Conservation (phyloP, 2,888 invertebrate genomes). For the Erpobdella octoculata region DNA sequence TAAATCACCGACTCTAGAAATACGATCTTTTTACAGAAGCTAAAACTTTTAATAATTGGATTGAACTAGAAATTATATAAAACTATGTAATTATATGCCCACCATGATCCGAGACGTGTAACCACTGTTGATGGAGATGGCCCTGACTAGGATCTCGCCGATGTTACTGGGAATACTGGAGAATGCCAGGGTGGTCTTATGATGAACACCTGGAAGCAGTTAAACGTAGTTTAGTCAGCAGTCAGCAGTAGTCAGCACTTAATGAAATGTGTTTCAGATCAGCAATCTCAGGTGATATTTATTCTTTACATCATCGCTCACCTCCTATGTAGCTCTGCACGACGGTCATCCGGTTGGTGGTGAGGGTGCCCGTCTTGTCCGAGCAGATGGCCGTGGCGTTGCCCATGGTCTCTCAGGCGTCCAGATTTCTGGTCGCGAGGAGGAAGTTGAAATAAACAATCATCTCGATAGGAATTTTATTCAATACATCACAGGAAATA, state of each 20-base stretch:
- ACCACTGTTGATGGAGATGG: constrained; percentile 86
- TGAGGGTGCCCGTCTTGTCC: constrained; percentile 97
- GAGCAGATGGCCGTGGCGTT: constrained; percentile 99
- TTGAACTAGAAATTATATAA: too few relatives aligned
- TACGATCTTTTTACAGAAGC: too few relatives aligned
- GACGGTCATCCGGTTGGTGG: constrained; percentile 89
- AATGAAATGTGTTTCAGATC: too few relatives aligned
- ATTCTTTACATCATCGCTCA: constrained; percentile 70
- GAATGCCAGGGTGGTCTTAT: constrained; percentile 79
- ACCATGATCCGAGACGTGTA: constrained; percentile 92
- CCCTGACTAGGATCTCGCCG: constrained; percentile 73
- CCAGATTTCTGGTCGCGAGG: constrained; percentile 96
- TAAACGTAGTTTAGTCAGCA: too few relatives aligned
- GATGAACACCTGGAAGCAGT: constrained; percentile 36
- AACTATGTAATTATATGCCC: too few relatives aligned
- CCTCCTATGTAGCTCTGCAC: constrained; percentile 93
- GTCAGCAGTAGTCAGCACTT: too few relatives aligned
- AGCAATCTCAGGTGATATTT: too few relatives aligned
- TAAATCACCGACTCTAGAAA: too few relatives aligned
- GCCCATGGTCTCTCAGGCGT: constrained; percentile 99
- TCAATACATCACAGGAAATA: too few relatives aligned
- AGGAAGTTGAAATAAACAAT: too few relatives aligned
- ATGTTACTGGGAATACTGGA: constrained; percentile 75
- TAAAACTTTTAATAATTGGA: too few relatives aligned
- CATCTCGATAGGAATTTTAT: too few relatives aligned